Percentiles rank a stretch among this genome's conserved stretches.
Evolutionary conservation across 2,797 vertebrate species (phyloP).

Genomic region (Urocyon cinereoargenteus): DNA sequence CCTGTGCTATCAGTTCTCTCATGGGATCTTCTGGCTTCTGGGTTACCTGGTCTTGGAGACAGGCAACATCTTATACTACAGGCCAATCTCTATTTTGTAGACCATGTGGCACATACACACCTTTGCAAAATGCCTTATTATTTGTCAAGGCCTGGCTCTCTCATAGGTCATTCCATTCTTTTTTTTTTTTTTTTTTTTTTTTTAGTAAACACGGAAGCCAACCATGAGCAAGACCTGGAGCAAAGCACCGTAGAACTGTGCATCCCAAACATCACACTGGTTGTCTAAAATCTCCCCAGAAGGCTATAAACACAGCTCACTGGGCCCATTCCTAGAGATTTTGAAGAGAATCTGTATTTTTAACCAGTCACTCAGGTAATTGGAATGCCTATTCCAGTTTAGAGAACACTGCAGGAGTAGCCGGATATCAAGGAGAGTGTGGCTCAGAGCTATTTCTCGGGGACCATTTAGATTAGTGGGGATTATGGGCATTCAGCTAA

Average conservation of each 20-base stretch:
- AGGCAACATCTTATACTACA: not conserved
- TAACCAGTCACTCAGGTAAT: not conserved
- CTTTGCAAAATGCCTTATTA: conserved; percentile 1
- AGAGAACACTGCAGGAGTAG: not conserved
- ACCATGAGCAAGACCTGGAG: not conserved
- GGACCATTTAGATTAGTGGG: not conserved
- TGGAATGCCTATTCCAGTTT: not conserved
- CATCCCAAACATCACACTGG: not conserved
- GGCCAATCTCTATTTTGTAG: not conserved
- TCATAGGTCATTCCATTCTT: not conserved
- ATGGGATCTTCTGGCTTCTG: not conserved
- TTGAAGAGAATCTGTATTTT: not conserved
- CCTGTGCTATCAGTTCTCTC: not conserved
- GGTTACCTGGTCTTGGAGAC: not conserved
- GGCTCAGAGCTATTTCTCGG: not conserved
- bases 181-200: not conserved
- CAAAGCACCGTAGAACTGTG: not conserved
- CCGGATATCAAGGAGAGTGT: not conserved
- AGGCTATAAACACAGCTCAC: not conserved
- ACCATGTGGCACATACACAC: not conserved
- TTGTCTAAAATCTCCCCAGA: not conserved
- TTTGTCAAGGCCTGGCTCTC: not conserved
- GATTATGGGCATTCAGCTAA: not conserved
- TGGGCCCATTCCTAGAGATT: not conserved
- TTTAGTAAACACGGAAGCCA: not conserved